Evolutionary conservation across 2,888 invertebrate species (phyloP).

Genomic region (Eucera pruinosa): DNA sequence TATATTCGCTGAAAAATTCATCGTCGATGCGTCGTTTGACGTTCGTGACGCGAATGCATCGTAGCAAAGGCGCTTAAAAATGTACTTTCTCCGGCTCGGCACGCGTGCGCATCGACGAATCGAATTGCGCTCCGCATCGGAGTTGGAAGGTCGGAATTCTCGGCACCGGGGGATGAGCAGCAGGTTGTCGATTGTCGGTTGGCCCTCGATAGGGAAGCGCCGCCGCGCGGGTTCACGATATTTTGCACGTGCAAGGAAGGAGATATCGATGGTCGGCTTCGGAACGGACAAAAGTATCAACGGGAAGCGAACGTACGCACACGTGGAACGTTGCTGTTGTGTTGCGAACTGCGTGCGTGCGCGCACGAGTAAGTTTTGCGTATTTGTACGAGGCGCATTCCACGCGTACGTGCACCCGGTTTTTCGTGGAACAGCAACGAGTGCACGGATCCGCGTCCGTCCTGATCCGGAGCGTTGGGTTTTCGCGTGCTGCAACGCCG

Average conservation of each 20-base stretch:
- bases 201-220: slow-evolving; percentile 18
- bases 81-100: slow-evolving; percentile 27
- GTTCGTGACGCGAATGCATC: slow-evolving; percentile 33
- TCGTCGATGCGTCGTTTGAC: background rate
- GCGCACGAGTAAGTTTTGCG: slow-evolving; percentile 19
- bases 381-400: slow-evolving; percentile 36
- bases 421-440: slow-evolving; percentile 27
- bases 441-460: slow-evolving; percentile 1
- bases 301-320: slow-evolving; percentile 66
- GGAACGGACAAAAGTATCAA: slow-evolving; percentile 60
- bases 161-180: background rate
- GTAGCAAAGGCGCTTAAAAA: slow-evolving; percentile 21
- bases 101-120: background rate
- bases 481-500: too few relatives aligned
- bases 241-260: slow-evolving; percentile 61
- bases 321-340: too few relatives aligned
- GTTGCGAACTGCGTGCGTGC: too few relatives aligned
- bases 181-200: background rate
- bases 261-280: slow-evolving; percentile 58
- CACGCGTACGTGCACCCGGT: slow-evolving; percentile 36
- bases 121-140: background rate
- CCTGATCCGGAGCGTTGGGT: background rate
- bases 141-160: background rate
- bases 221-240: slow-evolving; percentile 12
- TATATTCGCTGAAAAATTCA: slow-evolving; percentile 17